Evolutionary conservation across 1,140 invertebrate genomes (phyloP), one percentile per base, ranked within the genome.

Genomic region (Lucilia sericata): DNA sequence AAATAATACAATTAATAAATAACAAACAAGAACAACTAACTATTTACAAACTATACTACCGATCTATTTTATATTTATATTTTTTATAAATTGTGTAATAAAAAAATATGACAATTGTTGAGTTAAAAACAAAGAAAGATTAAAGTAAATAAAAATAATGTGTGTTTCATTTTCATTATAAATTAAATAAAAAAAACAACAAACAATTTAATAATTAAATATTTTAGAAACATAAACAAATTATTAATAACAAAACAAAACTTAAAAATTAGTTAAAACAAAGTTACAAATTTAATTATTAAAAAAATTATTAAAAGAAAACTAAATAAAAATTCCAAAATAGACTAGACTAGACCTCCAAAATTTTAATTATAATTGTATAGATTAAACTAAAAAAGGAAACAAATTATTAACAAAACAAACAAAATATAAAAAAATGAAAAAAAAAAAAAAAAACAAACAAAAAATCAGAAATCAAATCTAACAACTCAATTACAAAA

Each of bases 401-500:
- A 30, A 30, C 25, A 30, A 30, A 30, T 30, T 30, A 30, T 30
- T 42, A 78, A 76, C 12, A 47, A 78, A 78, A 42, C 14, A 70
- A 65, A n/a, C n/a, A 70, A 70, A 70, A 19, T 49, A 80, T 80
- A 49, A 51, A 47, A 49, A 49, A 78, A 47, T 47, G 21, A 78
- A 17, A 14, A 36, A 36, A 36, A 76, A 76, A 14, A 36, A 36
- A 76, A 49, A 47, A 78, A 78, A 49, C 9, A 21, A 49, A 21
- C 8, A 78, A 42, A 42, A 78, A 70, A 82, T 82, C 65, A 36
- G 51, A 82, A 70, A 82, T 82, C 65, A 70, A 82, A 82, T 82
- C 65, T 51, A 82, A 82, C 82, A 82, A 82, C 65, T 82, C 51
- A 82, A 70, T 70, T 82, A 82, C 82, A 74, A 36, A 82, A 82